phyloP scores from a whole-genome alignment of 2,797 vertebrate genomes.

The Sylvilagus floridanus region DNA sequence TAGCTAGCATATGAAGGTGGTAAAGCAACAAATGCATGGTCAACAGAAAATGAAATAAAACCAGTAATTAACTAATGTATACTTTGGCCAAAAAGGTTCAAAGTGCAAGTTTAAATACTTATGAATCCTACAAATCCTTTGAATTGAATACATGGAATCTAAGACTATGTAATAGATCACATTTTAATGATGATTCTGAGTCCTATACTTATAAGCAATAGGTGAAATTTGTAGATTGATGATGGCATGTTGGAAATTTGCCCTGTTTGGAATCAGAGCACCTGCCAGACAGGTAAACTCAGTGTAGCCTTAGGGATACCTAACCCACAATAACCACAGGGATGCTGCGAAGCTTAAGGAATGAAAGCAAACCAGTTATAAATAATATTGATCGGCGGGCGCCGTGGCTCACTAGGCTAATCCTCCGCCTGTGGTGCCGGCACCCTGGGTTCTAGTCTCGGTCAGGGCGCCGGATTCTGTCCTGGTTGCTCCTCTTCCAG shows the following conservation, averaged over 20 bases:
- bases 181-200: not conserved
- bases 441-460: too few relatives aligned
- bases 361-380: slow-evolving; percentile 24
- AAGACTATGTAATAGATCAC: not conserved
- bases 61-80: not conserved
- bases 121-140: not conserved
- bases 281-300: not conserved
- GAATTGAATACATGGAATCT: not conserved
- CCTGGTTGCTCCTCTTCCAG: too few relatives aligned
- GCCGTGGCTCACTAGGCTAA: too few relatives aligned
- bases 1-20: not conserved
- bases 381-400: not conserved
- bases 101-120: not conserved
- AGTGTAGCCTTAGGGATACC: not conserved
- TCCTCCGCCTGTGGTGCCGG: too few relatives aligned
- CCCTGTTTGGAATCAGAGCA: not conserved
- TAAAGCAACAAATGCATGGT: not conserved
- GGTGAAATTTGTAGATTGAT: not conserved
- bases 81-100: not conserved
- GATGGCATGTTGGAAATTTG: not conserved
- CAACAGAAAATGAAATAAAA: slow-evolving; percentile 26
- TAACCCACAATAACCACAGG: not conserved
- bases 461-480: too few relatives aligned
- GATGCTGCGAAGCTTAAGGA: not conserved
- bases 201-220: not conserved